Conservation (phyloP, 2,797 vertebrate genomes). For the Leptatherina wallacei region DNA sequence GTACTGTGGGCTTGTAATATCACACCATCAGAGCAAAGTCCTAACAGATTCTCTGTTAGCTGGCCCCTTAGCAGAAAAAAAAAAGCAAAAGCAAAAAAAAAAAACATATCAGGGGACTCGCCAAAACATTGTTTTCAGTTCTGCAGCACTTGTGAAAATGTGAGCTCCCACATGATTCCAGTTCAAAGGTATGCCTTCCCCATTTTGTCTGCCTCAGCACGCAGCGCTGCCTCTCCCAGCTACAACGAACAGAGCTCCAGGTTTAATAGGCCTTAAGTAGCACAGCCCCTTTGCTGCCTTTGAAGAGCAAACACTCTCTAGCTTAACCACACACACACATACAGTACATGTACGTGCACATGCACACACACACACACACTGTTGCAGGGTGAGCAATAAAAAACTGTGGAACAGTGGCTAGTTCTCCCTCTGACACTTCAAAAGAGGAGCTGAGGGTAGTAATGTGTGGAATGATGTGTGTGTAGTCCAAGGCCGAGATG, state of each 20-base stretch:
- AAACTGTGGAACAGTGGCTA: conserved; percentile 71
- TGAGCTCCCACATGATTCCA: conserved; percentile 81
- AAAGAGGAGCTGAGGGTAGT: conserved; percentile 74
- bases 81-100: conserved; percentile 27
- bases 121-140: conserved; percentile 81
- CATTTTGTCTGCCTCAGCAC: conserved; percentile 80
- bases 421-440: conserved; percentile 77
- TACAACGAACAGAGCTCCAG: conserved; percentile 75
- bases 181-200: conserved; percentile 81
- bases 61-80: conserved; percentile 51
- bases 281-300: conserved; percentile 71
- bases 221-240: conserved; percentile 61
- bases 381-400: conserved; percentile 75
- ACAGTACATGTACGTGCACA: conserved; percentile 17
- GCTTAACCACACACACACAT: conserved; percentile 21
- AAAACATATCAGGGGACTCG: conserved; percentile 71
- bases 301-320: conserved; percentile 76
- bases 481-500: conserved; percentile 71
- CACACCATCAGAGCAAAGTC: conserved; percentile 75
- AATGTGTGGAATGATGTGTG: conserved; percentile 79
- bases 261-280: conserved; percentile 84
- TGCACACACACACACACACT: conserved; percentile 30
- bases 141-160: conserved; percentile 82
- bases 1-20: conserved; percentile 82
- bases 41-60: conserved; percentile 69